These are phyloP conservation scores for Phaonia tiefii DNA, from an alignment of 2,888 invertebrate genomes.

Conservation along the genomic window DNA sequence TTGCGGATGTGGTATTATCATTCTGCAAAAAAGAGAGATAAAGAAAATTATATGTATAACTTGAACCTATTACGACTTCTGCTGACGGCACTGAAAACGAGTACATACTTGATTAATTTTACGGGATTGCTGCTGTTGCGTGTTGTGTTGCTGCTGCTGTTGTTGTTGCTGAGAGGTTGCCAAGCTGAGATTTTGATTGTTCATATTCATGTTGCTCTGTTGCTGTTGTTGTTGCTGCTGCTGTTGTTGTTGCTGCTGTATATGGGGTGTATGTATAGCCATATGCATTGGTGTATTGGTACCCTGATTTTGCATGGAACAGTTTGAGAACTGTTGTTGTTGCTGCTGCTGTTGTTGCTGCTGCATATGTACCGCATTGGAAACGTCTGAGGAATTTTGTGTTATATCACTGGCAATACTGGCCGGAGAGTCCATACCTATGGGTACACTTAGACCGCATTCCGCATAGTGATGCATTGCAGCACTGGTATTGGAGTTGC, in stretches of 20 bases:
- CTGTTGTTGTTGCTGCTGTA: conserved; percentile 80
- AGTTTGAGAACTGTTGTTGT: conserved; percentile 82
- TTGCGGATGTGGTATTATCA: conserved; percentile 72
- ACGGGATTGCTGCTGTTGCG: conserved; percentile 68
- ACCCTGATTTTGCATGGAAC: conserved; percentile 85
- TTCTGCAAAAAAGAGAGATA: conserved; percentile 65
- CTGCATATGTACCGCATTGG: conserved; percentile 83
- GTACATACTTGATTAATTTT: conserved; percentile 77
- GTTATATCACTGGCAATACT: conserved; percentile 93
- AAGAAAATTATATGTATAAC: background rate
- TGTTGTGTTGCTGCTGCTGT: conserved; percentile 73
- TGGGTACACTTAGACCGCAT: conserved; percentile 91
- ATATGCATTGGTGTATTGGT: conserved; percentile 81
- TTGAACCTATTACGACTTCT: background rate
- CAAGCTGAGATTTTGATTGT: conserved; percentile 78
- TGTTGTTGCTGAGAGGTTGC: conserved; percentile 73
- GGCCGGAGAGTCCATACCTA: conserved; percentile 93
- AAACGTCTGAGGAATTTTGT: conserved; percentile 85
- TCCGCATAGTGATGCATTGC: conserved; percentile 85
- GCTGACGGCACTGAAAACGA: background rate
- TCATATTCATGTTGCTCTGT: conserved; percentile 72
- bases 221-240: conserved; percentile 74
- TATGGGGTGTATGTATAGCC: conserved; percentile 85
- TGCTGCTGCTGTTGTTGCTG: conserved; percentile 77
- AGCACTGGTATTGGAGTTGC: conserved; percentile 39